Evolutionary conservation across 2,797 vertebrate genomes (phyloP).

Genomic region (Propithecus perrieri): DNA sequence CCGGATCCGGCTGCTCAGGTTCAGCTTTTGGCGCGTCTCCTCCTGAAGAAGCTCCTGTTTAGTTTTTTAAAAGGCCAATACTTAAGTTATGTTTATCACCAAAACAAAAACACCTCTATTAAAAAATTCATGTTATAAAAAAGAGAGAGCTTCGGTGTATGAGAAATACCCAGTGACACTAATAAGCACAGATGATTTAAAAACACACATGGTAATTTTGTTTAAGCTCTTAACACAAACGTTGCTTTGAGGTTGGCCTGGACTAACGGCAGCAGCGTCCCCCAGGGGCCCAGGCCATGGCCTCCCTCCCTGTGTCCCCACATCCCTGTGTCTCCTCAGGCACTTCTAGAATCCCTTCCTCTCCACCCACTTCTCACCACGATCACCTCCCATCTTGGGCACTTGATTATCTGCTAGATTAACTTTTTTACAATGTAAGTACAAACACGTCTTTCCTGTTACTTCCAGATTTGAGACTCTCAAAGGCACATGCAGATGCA

Average conservation of each 20-base stretch:
- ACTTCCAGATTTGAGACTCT: background rate
- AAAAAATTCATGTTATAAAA: background rate
- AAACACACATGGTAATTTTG: background rate
- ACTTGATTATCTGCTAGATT: background rate
- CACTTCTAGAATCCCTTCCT: background rate
- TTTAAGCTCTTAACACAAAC: background rate
- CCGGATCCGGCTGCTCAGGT: constrained; percentile 94
- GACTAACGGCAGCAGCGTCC: fast-evolving
- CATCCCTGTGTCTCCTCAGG: fast-evolving
- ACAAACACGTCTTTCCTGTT: background rate
- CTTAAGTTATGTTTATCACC: background rate
- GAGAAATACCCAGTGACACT: background rate
- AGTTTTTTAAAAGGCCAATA: background rate
- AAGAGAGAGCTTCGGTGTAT: background rate
- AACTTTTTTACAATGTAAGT: background rate
- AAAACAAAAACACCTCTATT: background rate
- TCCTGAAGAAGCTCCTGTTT: constrained; percentile 96
- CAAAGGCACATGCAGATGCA: background rate
- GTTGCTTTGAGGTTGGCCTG: background rate
- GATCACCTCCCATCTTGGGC: background rate
- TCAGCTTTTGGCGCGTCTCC: constrained; percentile 98
- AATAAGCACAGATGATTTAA: background rate
- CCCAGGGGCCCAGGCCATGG: background rate
- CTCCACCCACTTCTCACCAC: background rate
- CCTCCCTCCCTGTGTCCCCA: too few species aligned